phyloP scores from a whole-genome alignment of 2,888 invertebrate species.

The Mechanitis mazaeus region DNA sequence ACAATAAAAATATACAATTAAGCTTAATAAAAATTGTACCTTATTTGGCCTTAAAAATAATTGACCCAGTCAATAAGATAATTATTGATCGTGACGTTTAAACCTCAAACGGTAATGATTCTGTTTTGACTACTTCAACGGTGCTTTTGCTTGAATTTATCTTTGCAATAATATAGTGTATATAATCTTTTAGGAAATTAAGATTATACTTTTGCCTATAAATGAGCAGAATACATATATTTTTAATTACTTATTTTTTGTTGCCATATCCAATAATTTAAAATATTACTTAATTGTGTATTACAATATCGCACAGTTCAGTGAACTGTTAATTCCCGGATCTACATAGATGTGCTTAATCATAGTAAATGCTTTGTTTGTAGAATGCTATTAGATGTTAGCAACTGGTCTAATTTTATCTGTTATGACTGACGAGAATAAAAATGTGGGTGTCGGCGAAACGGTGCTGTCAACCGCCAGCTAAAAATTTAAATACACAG shows the following conservation, averaged over 20 bases:
- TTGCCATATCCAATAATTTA: no score
- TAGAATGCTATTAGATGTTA: conserved; percentile 26
- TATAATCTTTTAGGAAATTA: no score
- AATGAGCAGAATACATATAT: no score
- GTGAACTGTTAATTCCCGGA: conserved; percentile 38
- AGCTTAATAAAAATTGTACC: not conserved
- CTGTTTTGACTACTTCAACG: conserved; percentile 47
- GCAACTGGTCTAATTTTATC: conserved; percentile 37
- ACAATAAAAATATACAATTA: not conserved
- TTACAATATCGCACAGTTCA: conserved; percentile 29
- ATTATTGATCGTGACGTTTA: conserved; percentile 29
- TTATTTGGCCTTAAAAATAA: conserved; percentile 22
- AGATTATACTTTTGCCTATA: no score
- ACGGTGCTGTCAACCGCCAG: conserved; percentile 1
- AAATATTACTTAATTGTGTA: conserved; percentile 11
- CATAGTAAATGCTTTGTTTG: conserved; percentile 31
- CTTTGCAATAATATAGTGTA: not conserved
- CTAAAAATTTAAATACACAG: conserved; percentile 21
- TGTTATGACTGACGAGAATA: conserved; percentile 22
- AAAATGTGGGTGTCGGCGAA: conserved; percentile 21
- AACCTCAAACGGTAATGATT: conserved; percentile 39
- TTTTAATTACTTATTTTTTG: no score
- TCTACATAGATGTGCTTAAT: conserved; percentile 34
- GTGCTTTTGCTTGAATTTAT: conserved; percentile 40
- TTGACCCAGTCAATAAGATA: conserved; percentile 25